These are phyloP conservation scores for Corythornis cristatus DNA, from an alignment of 2,113 vertebrate species.

Conservation along the genomic window DNA sequence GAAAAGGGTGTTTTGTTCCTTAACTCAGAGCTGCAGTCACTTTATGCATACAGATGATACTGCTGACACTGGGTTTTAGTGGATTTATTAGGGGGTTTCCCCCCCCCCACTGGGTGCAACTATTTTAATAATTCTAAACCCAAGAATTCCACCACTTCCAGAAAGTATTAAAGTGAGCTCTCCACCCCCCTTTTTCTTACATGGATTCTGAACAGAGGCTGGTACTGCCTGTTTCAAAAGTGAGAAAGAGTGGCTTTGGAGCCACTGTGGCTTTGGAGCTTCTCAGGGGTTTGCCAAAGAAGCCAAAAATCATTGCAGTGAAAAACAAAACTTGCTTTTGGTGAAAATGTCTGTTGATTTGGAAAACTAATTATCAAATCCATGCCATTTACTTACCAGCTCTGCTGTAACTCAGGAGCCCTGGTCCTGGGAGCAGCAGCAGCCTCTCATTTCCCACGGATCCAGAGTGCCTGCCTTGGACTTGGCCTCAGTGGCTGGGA, in stretches of 20 bases:
- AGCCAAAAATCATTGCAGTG: not conserved
- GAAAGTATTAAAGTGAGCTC: not conserved
- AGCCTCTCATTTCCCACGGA: too few relatives aligned
- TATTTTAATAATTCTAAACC: not conserved
- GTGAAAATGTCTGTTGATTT: not conserved
- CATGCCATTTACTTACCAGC: not conserved
- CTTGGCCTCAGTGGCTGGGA: not conserved
- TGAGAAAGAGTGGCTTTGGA: too few relatives aligned
- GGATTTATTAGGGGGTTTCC: not conserved
- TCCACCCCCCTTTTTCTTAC: not conserved
- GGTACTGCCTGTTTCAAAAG: not conserved
- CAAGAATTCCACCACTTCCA: not conserved
- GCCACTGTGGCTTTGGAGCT: not conserved
- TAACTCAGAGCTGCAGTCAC: not conserved
- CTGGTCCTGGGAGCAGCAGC: too few relatives aligned
- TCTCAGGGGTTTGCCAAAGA: not conserved
- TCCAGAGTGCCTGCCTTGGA: not conserved
- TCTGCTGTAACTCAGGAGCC: not conserved
- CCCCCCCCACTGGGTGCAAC: not conserved
- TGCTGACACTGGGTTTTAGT: not conserved
- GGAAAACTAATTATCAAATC: not conserved
- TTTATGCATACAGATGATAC: not conserved
- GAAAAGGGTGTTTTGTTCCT: not conserved
- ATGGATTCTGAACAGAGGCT: not conserved
- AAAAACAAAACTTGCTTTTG: not conserved